Base-by-base conservation (phyloP, 2,888 invertebrate species). In the Gandaritis pyraliata region DNA sequence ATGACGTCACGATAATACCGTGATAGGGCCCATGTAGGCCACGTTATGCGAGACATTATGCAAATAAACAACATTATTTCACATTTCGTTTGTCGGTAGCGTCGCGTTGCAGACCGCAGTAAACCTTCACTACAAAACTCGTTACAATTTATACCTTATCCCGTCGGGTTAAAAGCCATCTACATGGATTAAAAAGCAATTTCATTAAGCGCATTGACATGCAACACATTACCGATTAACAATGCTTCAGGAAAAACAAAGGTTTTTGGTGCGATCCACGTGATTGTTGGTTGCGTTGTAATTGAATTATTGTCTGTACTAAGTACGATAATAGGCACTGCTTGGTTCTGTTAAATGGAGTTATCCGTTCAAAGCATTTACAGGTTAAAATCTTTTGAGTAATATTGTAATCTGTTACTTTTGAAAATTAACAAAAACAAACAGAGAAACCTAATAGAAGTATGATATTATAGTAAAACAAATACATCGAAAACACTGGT, bases 121-220 rank as follows among this genome's bases (percentile, higher is more conserved):
- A 62, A 57, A 66, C 52, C 56, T 59, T 55, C 30, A 41, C 51
- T 57, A 49, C 48, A 49, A 65, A 58, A 29, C 55, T 45, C 45
- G 45, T 53, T 49, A 58, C 49, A 66, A 55, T 65, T 36, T 62
- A 43, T 51, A 65, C 69, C 64, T 51, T 67, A 60, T 49, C 11
- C 50, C 48, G 49, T 53, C n/a, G 54, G 18, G 58, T 51, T 60
- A 67, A 54, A 56, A 48, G 58, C 45, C 18, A 41, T 38, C 57
- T 57, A 51, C 57, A 60, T 68, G 61, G 66, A 69, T 70, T 59
- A 69, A 53, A 64, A 67, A 58, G 60, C 77, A 76, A 75, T 83
- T 83, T 81, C 78, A 84, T 85, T 85, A 83, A 77, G 70, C 74
- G 81, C 78, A 86, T 86, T 83, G 86, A 85, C 83, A 82, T 75